Percentiles rank a stretch among this genome's conserved stretches.
These are phyloP conservation scores for Octonoba sinensis DNA, from an alignment of 2,888 invertebrate species.

Conservation along the genomic window DNA sequence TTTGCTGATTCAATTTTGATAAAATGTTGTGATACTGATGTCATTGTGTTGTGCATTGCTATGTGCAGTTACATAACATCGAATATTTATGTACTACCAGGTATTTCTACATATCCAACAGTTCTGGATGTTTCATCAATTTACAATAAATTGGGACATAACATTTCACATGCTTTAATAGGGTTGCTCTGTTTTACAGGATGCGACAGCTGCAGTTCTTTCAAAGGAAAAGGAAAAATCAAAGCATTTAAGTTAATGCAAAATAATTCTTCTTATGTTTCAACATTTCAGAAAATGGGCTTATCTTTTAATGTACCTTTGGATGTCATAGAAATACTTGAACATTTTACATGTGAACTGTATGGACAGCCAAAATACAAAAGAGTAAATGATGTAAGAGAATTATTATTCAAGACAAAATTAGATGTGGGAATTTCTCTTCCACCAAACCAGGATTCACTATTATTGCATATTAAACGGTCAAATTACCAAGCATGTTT, in stretches of 20 bases:
- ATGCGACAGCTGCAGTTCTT: neutral
- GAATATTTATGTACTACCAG: neutral
- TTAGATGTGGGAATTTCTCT: neutral
- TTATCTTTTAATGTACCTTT: neutral
- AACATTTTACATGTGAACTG: neutral
- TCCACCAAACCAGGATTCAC: neutral
- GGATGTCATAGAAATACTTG: neutral
- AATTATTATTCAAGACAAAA: neutral
- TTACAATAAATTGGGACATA: neutral
- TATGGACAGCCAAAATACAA: neutral
- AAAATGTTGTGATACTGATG: neutral
- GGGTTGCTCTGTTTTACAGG: neutral
- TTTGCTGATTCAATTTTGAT: neutral
- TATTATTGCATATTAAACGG: neutral
- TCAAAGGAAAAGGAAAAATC: neutral
- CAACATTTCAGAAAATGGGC: neutral
- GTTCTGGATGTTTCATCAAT: neutral
- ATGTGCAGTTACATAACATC: neutral
- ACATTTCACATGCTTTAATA: neutral
- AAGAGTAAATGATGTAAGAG: neutral
- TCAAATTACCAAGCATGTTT: neutral
- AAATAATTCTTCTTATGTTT: neutral
- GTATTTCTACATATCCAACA: neutral
- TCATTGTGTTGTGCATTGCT: neutral
- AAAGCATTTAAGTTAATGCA: neutral